Base-by-base conservation (phyloP, 23 tunicate species). In the Phallusia fumigata region DNA sequence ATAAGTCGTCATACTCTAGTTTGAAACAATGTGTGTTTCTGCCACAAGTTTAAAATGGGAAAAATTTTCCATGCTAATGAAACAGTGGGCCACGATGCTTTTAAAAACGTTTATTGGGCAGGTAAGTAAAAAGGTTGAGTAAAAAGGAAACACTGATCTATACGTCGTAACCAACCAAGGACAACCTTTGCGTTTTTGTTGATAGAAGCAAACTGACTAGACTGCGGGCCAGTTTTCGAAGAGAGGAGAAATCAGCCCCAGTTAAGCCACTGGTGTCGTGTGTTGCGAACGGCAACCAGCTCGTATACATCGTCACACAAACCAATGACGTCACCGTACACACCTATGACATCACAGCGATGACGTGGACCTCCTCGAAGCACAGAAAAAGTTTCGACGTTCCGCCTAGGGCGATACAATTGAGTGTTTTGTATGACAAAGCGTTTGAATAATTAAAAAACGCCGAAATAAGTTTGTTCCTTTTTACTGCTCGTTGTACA, bases 211-310 rank as follows among this genome's bases (percentile, higher is more conserved):
- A 58, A 16, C 16, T 58, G 69, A 58, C 69, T 58, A 11, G 69
- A 22, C 16, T 58, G 16, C 69, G 69, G 2, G 69, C 69, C 8
- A 58, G 69, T 13, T 58, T 58, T 58, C 11, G 69, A 22, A 22
- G 69, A 58, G 69, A 58, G 13, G 69, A 58, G 15, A 58, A 58
- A 58, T 21, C 69, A 13, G 69, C 69, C 5, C 69, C 26, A 13
- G 26, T 24, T 58, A 58, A 58, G 69, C 69, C 69, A 6, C 16
- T 58, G 69, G 69, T 58, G 5, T 21, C 69, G 69, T 58, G 69
- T 24, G 69, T 58, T 21, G 69, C 69, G 2, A 58, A 58, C 69
- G 69, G 69, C 69, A 58, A 58, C 11, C 69, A 58, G 69, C 69
- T 58, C 28, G 69, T 24, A 3, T 58, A 58, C 69, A 16, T 58